These are phyloP conservation scores for Physocephala rufipes DNA, from an alignment of 2,888 invertebrate genomes.

Conservation along the genomic window DNA sequence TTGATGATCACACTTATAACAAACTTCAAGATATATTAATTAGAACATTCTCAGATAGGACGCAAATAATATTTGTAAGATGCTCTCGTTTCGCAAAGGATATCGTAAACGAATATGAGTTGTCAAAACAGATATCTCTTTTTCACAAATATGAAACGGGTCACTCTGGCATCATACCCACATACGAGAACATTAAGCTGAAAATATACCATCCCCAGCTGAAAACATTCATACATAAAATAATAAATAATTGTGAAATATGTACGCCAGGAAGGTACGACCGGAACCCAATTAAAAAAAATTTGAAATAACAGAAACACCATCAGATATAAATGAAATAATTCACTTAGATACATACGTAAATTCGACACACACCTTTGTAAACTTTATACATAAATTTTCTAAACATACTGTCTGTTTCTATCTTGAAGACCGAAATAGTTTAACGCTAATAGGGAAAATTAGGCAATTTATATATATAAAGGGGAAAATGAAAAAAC, in stretches of 20 bases:
- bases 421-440: too few species aligned
- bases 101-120: constrained; percentile 39
- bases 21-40: constrained; percentile 37
- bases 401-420: constrained; percentile 1
- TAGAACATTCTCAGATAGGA: constrained; percentile 28
- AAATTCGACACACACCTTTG: neutral
- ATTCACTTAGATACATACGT: neutral
- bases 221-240: constrained; percentile 36
- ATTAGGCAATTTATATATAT: neutral
- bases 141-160: constrained; percentile 45
- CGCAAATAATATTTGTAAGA: constrained; percentile 36
- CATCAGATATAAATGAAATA: constrained; percentile 8
- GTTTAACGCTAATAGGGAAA: too few species aligned
- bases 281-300: constrained; percentile 35
- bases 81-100: constrained; percentile 25
- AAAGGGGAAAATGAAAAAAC: neutral
- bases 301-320: constrained; percentile 15
- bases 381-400: neutral
- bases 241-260: constrained; percentile 43
- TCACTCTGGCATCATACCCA: constrained; percentile 41
- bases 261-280: constrained; percentile 39
- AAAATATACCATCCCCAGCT: constrained; percentile 41
- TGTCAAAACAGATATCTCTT: constrained; percentile 39
- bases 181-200: constrained; percentile 40
- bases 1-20: constrained; percentile 33